phyloP scores from a whole-genome alignment of 1,140 invertebrate genomes.

The Drosophila miranda region DNA sequence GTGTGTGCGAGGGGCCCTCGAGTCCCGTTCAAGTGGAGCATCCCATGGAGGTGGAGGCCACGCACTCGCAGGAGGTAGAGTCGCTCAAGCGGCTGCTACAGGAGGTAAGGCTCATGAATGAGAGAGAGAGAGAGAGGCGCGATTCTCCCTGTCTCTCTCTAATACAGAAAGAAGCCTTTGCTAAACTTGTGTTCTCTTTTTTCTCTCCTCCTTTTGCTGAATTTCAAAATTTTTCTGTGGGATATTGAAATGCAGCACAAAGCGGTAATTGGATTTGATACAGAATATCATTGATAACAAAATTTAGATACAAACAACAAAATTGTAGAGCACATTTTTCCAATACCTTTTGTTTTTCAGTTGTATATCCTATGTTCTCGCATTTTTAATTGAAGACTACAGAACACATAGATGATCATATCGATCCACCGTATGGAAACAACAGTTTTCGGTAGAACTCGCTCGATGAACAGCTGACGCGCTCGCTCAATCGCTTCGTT shows the following conservation, averaged over 20 bases:
- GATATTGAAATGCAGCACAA: slow-evolving; percentile 81
- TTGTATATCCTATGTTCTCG: background rate
- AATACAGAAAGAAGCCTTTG: slow-evolving; percentile 22
- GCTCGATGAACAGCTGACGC: no score
- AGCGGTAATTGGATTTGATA: slow-evolving; percentile 76
- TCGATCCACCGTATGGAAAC: no score
- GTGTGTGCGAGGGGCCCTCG: slow-evolving; percentile 85
- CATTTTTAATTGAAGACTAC: background rate
- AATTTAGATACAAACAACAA: slow-evolving; percentile 42
- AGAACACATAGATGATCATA: no score
- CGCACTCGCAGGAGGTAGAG: slow-evolving; percentile 84
- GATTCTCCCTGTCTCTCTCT: slow-evolving; percentile 12
- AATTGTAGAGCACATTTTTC: slow-evolving; percentile 62
- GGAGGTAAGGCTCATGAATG: slow-evolving; percentile 85
- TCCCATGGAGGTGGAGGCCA: slow-evolving; percentile 83
- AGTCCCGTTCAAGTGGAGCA: slow-evolving; percentile 83
- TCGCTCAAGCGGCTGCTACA: slow-evolving; percentile 87
- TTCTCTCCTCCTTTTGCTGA: slow-evolving; percentile 71
- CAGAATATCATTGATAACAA: slow-evolving; percentile 40
- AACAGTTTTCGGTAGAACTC: no score
- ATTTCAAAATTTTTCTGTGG: slow-evolving; percentile 82
- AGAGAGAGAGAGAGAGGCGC: no score
- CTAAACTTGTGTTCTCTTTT: slow-evolving; percentile 69
- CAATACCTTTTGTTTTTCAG: slow-evolving; percentile 32
- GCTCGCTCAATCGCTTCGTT: no score